Evolutionary conservation across 1,140 invertebrate species (phyloP), one percentile per base, ranked within the genome.

Genomic region (Harlomillsia oculata): DNA sequence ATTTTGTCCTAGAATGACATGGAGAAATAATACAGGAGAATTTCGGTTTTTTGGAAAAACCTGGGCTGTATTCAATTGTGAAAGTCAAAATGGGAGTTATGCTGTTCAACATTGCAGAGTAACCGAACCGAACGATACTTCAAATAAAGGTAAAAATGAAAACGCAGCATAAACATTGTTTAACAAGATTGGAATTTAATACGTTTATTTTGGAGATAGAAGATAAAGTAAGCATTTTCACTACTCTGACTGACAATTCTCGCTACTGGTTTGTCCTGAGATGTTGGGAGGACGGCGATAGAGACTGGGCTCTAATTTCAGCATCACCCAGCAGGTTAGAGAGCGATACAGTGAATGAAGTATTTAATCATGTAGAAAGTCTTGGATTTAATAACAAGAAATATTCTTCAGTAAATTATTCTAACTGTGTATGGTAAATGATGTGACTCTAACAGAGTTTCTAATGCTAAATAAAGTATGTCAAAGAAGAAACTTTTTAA

Each of bases 311-410:
- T 2, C 13, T 48, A 4, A 1, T 16, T 11, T 14, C 45, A 2
- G 14, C 6, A 21, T 14, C 3, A 14, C 16, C 5, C 11, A 20
- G 14, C 14, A 34, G 16, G n/a, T 20, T 48, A 2, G 14, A n/a
- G 11, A 30, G 8, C 13, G n/a, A 16, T 3, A 32, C 29, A 4
- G 36, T 32, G 13, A 30, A 48, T 14, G 2, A 18, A 32, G 28
- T 48, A 2, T 20, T 48, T 8, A 5, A 18, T 8, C 45, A 48
- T 20, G 29, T 9, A 8, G 14, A 48, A 20, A 32, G 28, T 20
- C 45, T 48, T 20, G 45, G 45, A 32, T 48, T 48, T 20, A 23
- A 48, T n/a, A n/a, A n/a, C n/a, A n/a, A n/a, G n/a, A n/a, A n/a
- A n/a, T n/a, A n/a, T n/a, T n/a, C n/a, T n/a, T n/a, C n/a, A n/a